phyloP scores from a whole-genome alignment of 2,797 vertebrate genomes.

The Lateolabrax maculatus region DNA sequence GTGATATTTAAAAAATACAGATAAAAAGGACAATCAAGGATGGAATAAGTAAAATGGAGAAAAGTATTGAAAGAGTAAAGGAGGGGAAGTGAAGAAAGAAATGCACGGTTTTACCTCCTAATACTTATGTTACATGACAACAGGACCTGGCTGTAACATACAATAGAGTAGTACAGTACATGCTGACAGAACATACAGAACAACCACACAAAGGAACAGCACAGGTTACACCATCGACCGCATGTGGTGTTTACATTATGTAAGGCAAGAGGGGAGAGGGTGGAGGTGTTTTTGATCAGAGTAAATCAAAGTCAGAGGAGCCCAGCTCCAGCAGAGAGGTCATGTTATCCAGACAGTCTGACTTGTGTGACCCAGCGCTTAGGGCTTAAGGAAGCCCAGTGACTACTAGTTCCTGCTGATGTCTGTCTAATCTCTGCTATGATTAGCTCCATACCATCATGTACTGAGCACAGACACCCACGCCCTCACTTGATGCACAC shows the following conservation, averaged over 20 bases:
- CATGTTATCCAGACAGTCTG: conserved; percentile 43
- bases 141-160: not conserved
- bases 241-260: conserved; percentile 7
- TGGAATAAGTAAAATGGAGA: not conserved
- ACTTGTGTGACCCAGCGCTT: conserved; percentile 54
- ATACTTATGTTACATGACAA: not conserved
- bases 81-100: not conserved
- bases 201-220: not conserved
- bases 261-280: not conserved
- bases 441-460: conserved; percentile 66
- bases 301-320: conserved; percentile 31
- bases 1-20: not conserved
- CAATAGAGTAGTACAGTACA: not conserved
- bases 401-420: conserved; percentile 54
- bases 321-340: conserved; percentile 18
- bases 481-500: conserved; percentile 2
- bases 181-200: not conserved
- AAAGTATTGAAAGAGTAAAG: not conserved
- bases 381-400: conserved; percentile 56
- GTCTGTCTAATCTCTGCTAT: conserved; percentile 69
- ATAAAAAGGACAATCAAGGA: not conserved
- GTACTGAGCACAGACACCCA: conserved; percentile 36
- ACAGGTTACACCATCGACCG: not conserved
- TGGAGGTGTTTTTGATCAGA: conserved; percentile 7
- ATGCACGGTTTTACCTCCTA: not conserved